Conservation (phyloP, 2,888 invertebrate species). For the Coelogynopora nodosa region DNA sequence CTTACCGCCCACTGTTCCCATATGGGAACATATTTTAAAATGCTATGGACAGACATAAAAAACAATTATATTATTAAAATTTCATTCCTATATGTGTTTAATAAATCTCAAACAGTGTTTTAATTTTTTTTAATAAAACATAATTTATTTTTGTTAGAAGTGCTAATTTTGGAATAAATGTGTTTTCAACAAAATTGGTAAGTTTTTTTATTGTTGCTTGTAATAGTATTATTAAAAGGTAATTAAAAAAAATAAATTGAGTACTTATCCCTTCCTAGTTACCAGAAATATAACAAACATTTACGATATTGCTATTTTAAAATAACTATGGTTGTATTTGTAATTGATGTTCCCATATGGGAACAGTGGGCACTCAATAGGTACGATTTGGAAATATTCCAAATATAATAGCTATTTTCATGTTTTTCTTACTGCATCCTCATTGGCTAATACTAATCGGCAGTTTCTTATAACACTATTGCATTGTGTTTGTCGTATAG, state of each 20-base stretch:
- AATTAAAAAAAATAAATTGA: background rate
- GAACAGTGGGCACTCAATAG: slow-evolving; percentile 25
- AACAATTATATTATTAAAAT: slow-evolving; percentile 18
- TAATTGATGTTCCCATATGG: slow-evolving; percentile 27
- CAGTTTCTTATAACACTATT: background rate
- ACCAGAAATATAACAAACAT: slow-evolving; percentile 27
- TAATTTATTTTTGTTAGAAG: slow-evolving; percentile 27
- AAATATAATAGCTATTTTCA: slow-evolving; percentile 27
- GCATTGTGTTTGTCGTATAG: background rate
- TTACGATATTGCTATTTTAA: slow-evolving; percentile 19
- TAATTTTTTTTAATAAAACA: slow-evolving; percentile 36
- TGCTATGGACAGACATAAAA: background rate
- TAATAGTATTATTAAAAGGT: background rate
- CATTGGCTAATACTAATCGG: background rate
- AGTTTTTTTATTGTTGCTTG: slow-evolving; percentile 13
- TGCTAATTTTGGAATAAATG: slow-evolving; percentile 28
- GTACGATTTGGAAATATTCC: slow-evolving; percentile 2
- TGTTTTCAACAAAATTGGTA: slow-evolving; percentile 27
- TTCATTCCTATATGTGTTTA: background rate
- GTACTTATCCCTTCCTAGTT: slow-evolving; percentile 18
- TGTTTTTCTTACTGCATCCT: slow-evolving; percentile 30
- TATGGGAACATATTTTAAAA: slow-evolving; percentile 38
- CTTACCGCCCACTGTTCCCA: slow-evolving; percentile 31
- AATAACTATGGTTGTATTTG: slow-evolving; percentile 20
- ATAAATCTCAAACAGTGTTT: slow-evolving; percentile 27